These are phyloP conservation scores for Sialis lutaria DNA, from an alignment of 2,888 invertebrate genomes.

Conservation along the genomic window DNA sequence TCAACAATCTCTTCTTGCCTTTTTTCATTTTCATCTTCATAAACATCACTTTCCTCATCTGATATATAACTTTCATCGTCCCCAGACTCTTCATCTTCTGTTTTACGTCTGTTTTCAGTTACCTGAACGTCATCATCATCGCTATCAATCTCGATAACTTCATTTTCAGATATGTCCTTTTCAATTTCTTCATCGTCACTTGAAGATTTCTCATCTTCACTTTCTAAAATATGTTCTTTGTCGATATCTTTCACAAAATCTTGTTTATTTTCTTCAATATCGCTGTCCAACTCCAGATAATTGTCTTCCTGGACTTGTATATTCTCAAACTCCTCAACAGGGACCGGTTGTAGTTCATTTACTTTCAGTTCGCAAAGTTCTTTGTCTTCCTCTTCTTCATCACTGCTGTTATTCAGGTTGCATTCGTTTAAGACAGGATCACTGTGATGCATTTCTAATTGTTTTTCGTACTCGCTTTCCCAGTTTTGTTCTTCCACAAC, in stretches of 20 bases:
- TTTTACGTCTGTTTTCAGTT: not conserved
- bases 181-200: not conserved
- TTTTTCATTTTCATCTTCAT: not conserved
- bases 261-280: not conserved
- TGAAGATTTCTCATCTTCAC: not conserved
- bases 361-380: not conserved
- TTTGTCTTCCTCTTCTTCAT: not conserved
- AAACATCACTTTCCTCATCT: not conserved
- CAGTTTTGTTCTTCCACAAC: not conserved
- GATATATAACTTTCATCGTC: not conserved
- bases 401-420: too few relatives aligned
- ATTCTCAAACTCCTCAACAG: not conserved
- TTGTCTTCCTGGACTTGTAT: not conserved
- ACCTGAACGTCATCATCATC: not conserved
- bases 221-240: not conserved
- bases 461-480: not conserved
- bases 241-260: too few relatives aligned
- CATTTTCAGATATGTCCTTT: not conserved
- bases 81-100: not conserved
- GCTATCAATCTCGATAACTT: not conserved
- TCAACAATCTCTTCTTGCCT: not conserved
- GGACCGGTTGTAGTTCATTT: not conserved
- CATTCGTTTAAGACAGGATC: too few relatives aligned
- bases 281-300: not conserved
- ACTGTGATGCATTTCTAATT: not conserved